Evolutionary conservation across 2,888 invertebrate species (phyloP), one percentile per base, ranked within the genome.

Genomic region (Acholoe squamosa): DNA sequence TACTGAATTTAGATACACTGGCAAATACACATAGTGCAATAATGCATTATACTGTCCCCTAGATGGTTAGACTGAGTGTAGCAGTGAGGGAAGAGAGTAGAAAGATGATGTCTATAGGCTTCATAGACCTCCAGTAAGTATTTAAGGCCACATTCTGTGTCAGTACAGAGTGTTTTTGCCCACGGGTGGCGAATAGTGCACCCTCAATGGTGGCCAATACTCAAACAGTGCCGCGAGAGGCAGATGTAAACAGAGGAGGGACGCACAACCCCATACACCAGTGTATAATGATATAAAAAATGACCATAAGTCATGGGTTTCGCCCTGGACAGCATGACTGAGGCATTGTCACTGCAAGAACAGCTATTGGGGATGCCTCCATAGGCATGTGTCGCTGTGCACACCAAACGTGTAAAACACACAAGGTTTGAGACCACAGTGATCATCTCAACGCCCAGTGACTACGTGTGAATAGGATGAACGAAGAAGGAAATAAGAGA

Each of bases 111-210:
- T 28, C 71, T 28, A 14, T 14, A 25, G 25, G 71, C 28, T 71
- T 71, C 71, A 71, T 5, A 25, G 71, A 14, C 71, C 25, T 28
- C 7, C 28, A 28, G 71, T 71, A 71, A 71, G 71, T 5, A 71
- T 71, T 5, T 71, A 28, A 25, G 71, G 71, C 71, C 71, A 71
- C 71, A 71, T 71, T 71, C 71, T 71, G 71, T 25, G 71, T 61
- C 71, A 28, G 25, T 71, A 7, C 28, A 0, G 25, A 71, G 71
- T 71, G 71, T 71, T n/a, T n/a, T 71, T 71, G 71, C 71, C 71
- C 71, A 71, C 25, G 31, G 14, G 28, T 71, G 71, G 31, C 71
- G 71, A 28, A 28, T 71, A 71, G 71, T 28, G 31, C 28, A 25
- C 71, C 25, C 71, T 71, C 28, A 71, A 71, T 28, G 71, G 14